Evolutionary conservation across 2,888 invertebrate species (phyloP).

Genomic region (Himalopsyche tibetana): DNA sequence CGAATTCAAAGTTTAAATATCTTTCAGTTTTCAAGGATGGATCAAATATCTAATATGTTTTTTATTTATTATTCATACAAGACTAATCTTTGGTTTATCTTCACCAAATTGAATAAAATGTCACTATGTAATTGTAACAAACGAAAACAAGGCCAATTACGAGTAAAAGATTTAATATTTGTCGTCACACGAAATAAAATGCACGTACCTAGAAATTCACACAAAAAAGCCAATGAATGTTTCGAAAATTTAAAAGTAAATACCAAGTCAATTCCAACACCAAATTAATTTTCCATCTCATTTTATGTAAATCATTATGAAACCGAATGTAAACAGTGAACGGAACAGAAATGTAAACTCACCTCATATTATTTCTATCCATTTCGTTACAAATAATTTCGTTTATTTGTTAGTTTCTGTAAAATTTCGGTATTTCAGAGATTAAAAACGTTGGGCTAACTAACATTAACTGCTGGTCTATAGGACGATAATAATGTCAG

Average conservation of each 20-base stretch:
- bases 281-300: background rate
- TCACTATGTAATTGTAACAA: too few relatives aligned
- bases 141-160: too few relatives aligned
- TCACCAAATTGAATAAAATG: too few relatives aligned
- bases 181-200: background rate
- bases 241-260: background rate
- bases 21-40: too few relatives aligned
- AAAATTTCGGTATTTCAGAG: background rate
- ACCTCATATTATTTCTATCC: conserved; percentile 75
- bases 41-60: too few relatives aligned
- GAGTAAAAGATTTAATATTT: too few relatives aligned
- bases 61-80: too few relatives aligned
- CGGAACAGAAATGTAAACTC: conserved; percentile 67
- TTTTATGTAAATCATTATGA: background rate
- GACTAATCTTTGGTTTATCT: too few relatives aligned
- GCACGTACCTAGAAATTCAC: background rate
- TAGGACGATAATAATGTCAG: background rate
- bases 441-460: background rate
- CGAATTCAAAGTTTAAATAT: too few relatives aligned
- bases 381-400: conserved; percentile 67
- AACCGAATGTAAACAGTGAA: conserved; percentile 33
- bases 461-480: background rate
- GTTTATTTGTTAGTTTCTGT: background rate
- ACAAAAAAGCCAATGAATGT: background rate
- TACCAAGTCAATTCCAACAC: background rate